Evolutionary conservation across 1,140 invertebrate species (phyloP), one percentile per base, ranked within the genome.

Genomic region (Monochamus saltuarius): DNA sequence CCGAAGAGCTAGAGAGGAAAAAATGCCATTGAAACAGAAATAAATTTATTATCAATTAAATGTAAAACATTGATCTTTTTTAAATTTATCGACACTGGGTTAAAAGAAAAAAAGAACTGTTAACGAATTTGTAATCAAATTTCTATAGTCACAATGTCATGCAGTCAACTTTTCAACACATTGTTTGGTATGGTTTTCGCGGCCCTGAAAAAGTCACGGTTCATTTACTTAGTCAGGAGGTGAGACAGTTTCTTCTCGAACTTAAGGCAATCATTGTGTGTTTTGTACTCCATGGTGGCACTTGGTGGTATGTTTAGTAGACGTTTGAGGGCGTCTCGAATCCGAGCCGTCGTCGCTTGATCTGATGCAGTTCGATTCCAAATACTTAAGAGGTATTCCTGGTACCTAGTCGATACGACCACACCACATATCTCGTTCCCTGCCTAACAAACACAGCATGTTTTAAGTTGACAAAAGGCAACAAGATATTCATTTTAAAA

Each of bases 391-490:
- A 97, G 92, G 77, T 99, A 97, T 80, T 99, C 97, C 89, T 97
- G 80, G 71, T 73, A 76, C 58, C 75, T 63, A 1, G 75, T 73
- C 4, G 95, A 98, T 65, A 99, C 88, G 50, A 99, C 97, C 61
- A 95, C 92, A 2, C 97, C 97, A 82, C 97, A 99, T 65, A 99
- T 96, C 82, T 99, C 97, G 66, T 97, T 91, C 7, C 96, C 96
- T n/a, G 73, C 72, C 75, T 77, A 57, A 16, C 69, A 66, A 29
- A 29, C 6, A 29, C 22, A 29, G n/a, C 22, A 29, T 3, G 43
- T 51, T 50, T 19, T 14, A 50, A 39, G 6, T 1, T 19, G 7
- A 37, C 17, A 11, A 10, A 16, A 29, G 4, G 1, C 13, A 39
- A n/a, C n/a, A n/a, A n/a, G n/a, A n/a, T n/a, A n/a, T n/a, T n/a